Evolutionary conservation across 1,140 invertebrate species (phyloP).

Genomic region (Chrysomallon squamiferum): DNA sequence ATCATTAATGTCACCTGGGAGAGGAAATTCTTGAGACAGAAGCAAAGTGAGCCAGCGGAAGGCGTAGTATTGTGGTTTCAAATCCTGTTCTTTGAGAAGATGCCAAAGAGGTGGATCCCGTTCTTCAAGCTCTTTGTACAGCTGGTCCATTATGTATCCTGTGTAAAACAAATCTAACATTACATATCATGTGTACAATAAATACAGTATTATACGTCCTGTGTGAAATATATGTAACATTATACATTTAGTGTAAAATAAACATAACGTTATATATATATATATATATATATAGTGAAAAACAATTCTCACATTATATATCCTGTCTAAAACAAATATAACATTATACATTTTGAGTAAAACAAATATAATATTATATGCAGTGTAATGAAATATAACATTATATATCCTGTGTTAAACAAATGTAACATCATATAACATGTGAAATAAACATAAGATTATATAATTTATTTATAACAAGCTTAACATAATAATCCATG

Average conservation of each 20-base stretch:
- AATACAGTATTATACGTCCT: background rate
- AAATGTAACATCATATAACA: background rate
- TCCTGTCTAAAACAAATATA: background rate
- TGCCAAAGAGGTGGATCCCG: constrained; percentile 81
- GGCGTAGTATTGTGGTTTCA: constrained; percentile 94
- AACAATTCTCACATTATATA: background rate
- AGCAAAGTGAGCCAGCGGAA: constrained; percentile 98
- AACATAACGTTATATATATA: background rate
- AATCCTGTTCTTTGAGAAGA: constrained; percentile 78
- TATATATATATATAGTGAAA: background rate
- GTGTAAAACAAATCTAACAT: background rate
- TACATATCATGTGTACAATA: background rate
- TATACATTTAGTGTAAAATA: background rate
- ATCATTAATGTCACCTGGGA: constrained; percentile 76
- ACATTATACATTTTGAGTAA: too few species aligned
- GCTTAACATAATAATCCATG: too few species aligned
- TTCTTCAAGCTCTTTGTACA: constrained; percentile 77
- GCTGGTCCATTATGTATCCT: constrained; percentile 66
- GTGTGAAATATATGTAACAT: background rate
- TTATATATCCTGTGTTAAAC: constrained; percentile 45
- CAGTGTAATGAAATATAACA: too few species aligned
- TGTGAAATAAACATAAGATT: background rate
- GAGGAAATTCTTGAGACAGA: constrained; percentile 94
- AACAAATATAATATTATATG: too few species aligned
- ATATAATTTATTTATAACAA: background rate